Evolutionary conservation across 2,113 vertebrate species (phyloP), one percentile per base, ranked within the genome.

Genomic region (Struthio camelus): DNA sequence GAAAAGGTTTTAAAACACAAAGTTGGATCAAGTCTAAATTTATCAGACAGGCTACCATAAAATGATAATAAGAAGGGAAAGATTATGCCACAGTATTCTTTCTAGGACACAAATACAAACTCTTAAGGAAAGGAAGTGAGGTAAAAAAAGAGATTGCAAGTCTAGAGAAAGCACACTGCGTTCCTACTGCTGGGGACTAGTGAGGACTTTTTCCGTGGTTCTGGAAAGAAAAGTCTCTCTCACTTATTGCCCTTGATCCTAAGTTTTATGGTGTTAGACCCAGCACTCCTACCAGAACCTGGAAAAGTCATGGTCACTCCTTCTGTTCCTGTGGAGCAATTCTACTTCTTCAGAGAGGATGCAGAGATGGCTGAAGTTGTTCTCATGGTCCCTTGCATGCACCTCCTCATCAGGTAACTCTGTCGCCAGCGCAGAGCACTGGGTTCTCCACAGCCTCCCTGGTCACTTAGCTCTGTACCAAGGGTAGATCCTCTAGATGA

Each of bases 1-100:
- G 59, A 95, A 91, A 96, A 80, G 79, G 77, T 86, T 94, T 92
- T 90, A 77, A 95, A 86, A 91, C 82, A 92, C 10, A 25, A 71
- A 85, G 40, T 85, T 80, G 61, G 87, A 89, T 94, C 19, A 83
- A 79, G 62, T 73, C 80, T 88, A 59, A 90, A 95, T 83, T 95
- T 94, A 75, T 70, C 82, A 83, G 80, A 83, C 32, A 75, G 72
- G 24, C 32, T 85, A 23, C 58, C 80, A 67, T 51, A 91, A 93
- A 73, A 22, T 54, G 50, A 20, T 59, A 87, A 94, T 62, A 83
- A 91, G 72, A 23, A 36, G 44, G 50, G 8, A 85, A 93, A 90
- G 67, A 91, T 87, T 66, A 85, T 77, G 64, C 44, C 25, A 78
- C 32, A 30, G 20, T 78, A 36, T 90, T 80, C 67, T 92, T 66